Base-by-base conservation (phyloP, 92 coral and sea anemone genomes). In the Porites divaricata region DNA sequence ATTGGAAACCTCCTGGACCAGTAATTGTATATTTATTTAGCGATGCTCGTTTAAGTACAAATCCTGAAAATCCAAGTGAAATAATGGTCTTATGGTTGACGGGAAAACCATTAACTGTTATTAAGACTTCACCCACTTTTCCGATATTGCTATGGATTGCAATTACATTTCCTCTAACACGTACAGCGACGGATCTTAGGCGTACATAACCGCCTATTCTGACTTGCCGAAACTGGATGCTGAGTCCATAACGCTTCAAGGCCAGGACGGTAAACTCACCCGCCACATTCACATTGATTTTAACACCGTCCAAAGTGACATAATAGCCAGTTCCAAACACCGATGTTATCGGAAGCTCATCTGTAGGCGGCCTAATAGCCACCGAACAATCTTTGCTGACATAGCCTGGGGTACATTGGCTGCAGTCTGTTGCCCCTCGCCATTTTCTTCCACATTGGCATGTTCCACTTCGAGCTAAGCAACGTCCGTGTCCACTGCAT, bases 141-240 rank as follows among this genome's bases (percentile, higher is more conserved):
- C 94, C 94, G 71, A 93, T 88, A 45, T 92, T 88, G 68, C 96
- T 96, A 88, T 96, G 99, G 79, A 96, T 91, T 57, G 98, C 93
- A 35, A 96, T 71, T 52, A 72, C 89, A 9, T 75, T 75, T 23
- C 50, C 16, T 26, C 83, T 81, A 59, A 90, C 87, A 15, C 91
- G 87, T 24, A 96, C 91, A 59, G 78, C 76, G 56, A 81, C 95
- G 56, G 97, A 95, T 61, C 99, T 87, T 45, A 96, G 66, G 15
- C 95, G 91, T 22, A 91, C 92, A 28, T 94, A 94, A 68, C 93
- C 86, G n/a, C 99, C 99, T 72, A 81, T 77, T 53, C 87, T 73
- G 14, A 95, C 97, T 85, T 96, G 98, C 4, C 99, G 92, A 63
- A 96, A 71, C 87, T 96, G 99, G 68, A 96, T 78, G 79, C 94